phyloP scores from a whole-genome alignment of 30 jellyfish, hydroid and myxozoan species.

The Haliclystus octoradiatus region DNA sequence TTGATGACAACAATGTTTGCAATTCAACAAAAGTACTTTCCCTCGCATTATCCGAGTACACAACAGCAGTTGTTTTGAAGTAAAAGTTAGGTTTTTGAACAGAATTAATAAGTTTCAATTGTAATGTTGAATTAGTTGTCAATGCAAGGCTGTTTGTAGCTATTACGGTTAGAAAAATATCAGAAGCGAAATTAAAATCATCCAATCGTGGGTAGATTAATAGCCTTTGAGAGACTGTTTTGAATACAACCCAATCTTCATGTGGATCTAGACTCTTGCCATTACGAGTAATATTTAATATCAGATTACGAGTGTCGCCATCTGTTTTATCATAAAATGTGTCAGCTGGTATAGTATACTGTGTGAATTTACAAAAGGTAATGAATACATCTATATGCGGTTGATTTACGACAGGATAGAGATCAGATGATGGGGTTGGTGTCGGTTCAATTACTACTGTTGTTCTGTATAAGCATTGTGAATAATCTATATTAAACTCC shows the following conservation, averaged over 20 bases:
- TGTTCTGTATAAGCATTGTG: neutral
- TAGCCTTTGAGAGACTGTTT: slow-evolving; percentile 47
- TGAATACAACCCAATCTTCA: slow-evolving; percentile 84
- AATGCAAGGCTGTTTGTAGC: neutral
- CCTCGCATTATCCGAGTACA: neutral
- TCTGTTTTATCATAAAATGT: slow-evolving; percentile 29
- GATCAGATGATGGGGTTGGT: neutral
- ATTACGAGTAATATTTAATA: neutral
- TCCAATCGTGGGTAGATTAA: neutral
- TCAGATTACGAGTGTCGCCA: slow-evolving; percentile 22
- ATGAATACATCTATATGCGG: slow-evolving; percentile 3
- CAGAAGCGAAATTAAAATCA: neutral
- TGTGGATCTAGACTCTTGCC: neutral
- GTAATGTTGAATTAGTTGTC: neutral
- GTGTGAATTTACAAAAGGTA: slow-evolving; percentile 9
- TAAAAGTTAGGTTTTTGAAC: neutral
- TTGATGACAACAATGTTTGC: neutral
- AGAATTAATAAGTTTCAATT: neutral
- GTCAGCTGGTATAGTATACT: slow-evolving; percentile 24
- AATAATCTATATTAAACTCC: neutral
- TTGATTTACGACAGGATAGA: slow-evolving; percentile 9
- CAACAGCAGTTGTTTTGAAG: neutral
- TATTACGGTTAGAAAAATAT: too few relatives aligned
- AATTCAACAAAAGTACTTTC: neutral
- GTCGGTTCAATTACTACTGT: neutral